Evolutionary conservation across 2,888 invertebrate genomes (phyloP).

Genomic region (Phragmatobia fuliginosa): DNA sequence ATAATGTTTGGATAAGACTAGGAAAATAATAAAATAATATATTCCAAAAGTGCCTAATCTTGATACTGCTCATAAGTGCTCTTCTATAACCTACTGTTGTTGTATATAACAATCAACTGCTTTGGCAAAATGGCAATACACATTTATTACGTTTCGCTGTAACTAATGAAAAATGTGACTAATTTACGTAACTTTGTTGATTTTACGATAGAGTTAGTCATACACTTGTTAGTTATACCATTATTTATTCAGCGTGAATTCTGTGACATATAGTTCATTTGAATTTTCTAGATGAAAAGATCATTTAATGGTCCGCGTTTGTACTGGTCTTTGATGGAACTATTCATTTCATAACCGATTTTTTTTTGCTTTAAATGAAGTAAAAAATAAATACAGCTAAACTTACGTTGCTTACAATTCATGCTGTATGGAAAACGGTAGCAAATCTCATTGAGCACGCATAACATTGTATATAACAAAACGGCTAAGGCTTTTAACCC

Average conservation of each 20-base stretch:
- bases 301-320: too few species aligned
- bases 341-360: too few species aligned
- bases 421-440: neutral
- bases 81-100: neutral
- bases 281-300: neutral
- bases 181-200: neutral
- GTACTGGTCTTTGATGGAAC: too few species aligned
- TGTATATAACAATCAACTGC: neutral
- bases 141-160: neutral
- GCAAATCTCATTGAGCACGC: slow-evolving; percentile 2
- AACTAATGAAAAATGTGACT: neutral
- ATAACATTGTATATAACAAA: slow-evolving; percentile 56
- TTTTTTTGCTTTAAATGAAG: too few species aligned
- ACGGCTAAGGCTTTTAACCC: slow-evolving; percentile 43
- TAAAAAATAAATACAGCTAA: too few species aligned
- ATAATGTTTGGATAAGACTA: too few species aligned
- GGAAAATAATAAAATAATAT: too few species aligned
- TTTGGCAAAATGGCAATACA: neutral
- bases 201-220: neutral
- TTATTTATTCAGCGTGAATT: neutral
- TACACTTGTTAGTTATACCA: neutral
- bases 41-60: neutral
- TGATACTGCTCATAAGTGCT: too few species aligned
- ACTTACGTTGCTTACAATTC: neutral
- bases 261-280: neutral